These are phyloP conservation scores for Epizoanthus scotinus DNA, from an alignment of 92 coral and sea anemone species.

Conservation along the genomic window DNA sequence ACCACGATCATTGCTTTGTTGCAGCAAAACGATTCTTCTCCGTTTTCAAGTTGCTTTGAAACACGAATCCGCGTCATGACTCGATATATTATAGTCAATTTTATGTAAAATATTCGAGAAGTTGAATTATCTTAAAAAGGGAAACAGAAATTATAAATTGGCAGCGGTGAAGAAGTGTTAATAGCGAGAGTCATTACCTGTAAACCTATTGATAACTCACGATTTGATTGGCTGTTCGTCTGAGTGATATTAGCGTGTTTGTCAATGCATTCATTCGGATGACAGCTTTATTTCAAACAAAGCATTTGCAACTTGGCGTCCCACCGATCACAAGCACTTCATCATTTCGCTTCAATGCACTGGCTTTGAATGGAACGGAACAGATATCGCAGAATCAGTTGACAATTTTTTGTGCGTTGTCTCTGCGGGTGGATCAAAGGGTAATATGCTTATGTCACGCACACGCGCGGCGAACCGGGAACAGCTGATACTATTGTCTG, in stretches of 20 bases:
- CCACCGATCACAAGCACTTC: slow-evolving; percentile 2
- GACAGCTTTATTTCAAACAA: slow-evolving; percentile 37
- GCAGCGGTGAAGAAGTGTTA: slow-evolving; percentile 35
- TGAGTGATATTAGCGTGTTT: slow-evolving; percentile 61
- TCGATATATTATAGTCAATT: slow-evolving; percentile 30
- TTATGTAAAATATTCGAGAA: slow-evolving; percentile 65
- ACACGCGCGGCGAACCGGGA: too few relatives aligned
- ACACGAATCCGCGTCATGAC: slow-evolving; percentile 15
- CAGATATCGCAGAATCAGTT: neutral
- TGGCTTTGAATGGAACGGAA: neutral
- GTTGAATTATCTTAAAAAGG: slow-evolving; percentile 53
- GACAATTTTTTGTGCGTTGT: neutral
- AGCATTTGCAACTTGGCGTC: slow-evolving; percentile 35
- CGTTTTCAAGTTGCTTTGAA: neutral
- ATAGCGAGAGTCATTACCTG: slow-evolving; percentile 75
- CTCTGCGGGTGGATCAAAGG: neutral
- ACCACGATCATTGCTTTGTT: neutral
- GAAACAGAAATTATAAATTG: slow-evolving; percentile 43
- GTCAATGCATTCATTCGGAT: neutral
- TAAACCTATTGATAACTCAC: slow-evolving; percentile 71
- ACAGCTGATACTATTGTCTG: too few relatives aligned
- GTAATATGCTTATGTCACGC: too few relatives aligned
- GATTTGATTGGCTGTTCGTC: slow-evolving; percentile 67
- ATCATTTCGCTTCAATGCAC: neutral
- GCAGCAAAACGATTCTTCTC: neutral